These are phyloP conservation scores for Athripsodes cinereus DNA, from an alignment of 2,888 invertebrate genomes.

Conservation along the genomic window DNA sequence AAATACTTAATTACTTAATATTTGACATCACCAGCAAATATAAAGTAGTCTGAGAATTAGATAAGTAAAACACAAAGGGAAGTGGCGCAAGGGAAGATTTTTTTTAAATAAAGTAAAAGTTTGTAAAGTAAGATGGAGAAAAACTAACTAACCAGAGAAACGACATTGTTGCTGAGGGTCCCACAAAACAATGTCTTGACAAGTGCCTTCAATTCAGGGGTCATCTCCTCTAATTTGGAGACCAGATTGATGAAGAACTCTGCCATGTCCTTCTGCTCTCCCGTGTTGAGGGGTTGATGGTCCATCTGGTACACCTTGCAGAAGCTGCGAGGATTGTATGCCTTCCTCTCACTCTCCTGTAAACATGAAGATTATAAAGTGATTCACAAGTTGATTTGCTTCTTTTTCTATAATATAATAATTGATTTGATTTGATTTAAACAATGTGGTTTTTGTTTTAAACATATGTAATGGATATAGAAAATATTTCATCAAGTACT, in stretches of 20 bases:
- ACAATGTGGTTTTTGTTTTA: not conserved
- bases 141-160: constrained; percentile 80
- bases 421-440: not conserved
- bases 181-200: constrained; percentile 92
- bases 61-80: too few relatives aligned
- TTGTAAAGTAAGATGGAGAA: too few relatives aligned
- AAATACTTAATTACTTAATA: too few relatives aligned
- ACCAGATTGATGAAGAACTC: constrained; percentile 96
- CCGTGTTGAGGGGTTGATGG: constrained; percentile 91
- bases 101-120: too few relatives aligned
- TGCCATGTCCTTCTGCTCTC: constrained; percentile 97
- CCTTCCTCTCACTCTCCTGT: constrained; percentile 88
- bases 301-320: constrained; percentile 97
- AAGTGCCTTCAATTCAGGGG: constrained; percentile 78
- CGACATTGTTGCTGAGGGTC: constrained; percentile 90
- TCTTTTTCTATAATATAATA: too few relatives aligned
- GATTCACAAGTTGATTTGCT: too few relatives aligned
- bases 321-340: constrained; percentile 91
- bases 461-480: too few relatives aligned
- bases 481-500: too few relatives aligned
- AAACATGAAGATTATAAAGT: too few relatives aligned
- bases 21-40: too few relatives aligned
- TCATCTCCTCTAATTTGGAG: constrained; percentile 94
- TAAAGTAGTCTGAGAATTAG: too few relatives aligned
- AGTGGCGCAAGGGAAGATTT: too few relatives aligned